These are phyloP conservation scores for Caenorhabditis parvicauda DNA, from an alignment of 2,888 invertebrate species.

Conservation along the genomic window DNA sequence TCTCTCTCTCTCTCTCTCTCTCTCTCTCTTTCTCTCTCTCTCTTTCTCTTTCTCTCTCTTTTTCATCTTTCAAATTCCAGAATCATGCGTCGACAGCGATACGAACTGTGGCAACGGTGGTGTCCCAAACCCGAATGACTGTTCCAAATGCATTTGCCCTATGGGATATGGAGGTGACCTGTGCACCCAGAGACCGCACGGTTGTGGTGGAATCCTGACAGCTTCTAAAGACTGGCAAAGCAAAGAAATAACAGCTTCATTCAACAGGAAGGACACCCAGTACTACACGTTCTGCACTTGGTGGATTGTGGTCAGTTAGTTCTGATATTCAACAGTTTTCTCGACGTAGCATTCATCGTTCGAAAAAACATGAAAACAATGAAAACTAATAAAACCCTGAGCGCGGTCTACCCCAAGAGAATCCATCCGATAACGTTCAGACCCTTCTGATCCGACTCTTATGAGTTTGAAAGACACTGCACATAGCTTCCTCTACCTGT, in stretches of 20 bases:
- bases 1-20: too few relatives aligned
- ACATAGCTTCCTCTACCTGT: too few relatives aligned
- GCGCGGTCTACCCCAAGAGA: too few relatives aligned
- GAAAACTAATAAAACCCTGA: background rate
- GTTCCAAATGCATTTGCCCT: conserved; percentile 28
- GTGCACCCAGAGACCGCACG: conserved; percentile 28
- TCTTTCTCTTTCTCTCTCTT: too few relatives aligned
- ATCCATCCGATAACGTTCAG: too few relatives aligned
- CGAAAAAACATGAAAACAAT: background rate
- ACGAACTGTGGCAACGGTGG: conserved; percentile 33
- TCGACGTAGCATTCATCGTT: background rate
- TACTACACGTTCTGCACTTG: conserved; percentile 26
- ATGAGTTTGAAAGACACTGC: too few relatives aligned
- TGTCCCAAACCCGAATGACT: conserved; percentile 31
- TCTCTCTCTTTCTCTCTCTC: too few relatives aligned
- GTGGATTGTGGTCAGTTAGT: conserved; percentile 14
- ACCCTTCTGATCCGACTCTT: too few relatives aligned
- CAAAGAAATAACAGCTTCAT: conserved; percentile 17
- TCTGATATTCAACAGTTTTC: background rate
- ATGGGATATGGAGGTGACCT: conserved; percentile 32
- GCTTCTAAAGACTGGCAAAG: conserved; percentile 20
- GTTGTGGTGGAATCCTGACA: conserved; percentile 16
- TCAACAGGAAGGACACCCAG: conserved; percentile 19
- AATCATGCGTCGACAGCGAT: conserved; percentile 1
- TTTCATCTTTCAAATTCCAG: conserved; percentile 10